Conservation (phyloP, 2,888 invertebrate species). For the Xestia rhomboidea region DNA sequence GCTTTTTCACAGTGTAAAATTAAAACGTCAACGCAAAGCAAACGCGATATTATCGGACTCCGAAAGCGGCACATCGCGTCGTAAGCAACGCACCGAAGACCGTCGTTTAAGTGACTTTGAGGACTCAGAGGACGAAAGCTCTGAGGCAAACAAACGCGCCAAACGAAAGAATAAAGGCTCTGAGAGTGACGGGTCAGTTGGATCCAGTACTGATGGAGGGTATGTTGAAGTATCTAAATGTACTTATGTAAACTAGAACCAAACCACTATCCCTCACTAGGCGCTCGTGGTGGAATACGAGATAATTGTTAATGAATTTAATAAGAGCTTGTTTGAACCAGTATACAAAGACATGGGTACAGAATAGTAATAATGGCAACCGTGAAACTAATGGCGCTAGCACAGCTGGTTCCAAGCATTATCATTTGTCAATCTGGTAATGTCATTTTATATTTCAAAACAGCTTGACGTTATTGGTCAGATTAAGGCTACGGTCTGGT, state of each 20-base stretch:
- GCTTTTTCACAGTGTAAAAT: constrained; percentile 75
- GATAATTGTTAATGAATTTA: no score
- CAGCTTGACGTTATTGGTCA: no score
- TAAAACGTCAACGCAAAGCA: constrained; percentile 81
- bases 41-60: constrained; percentile 85
- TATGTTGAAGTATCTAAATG: constrained; percentile 51
- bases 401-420: no score
- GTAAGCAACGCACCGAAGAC: constrained; percentile 67
- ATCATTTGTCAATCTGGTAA: no score
- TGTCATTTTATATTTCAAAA: no score
- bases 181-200: constrained; percentile 83
- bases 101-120: constrained; percentile 83
- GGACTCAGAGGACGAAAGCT: constrained; percentile 80
- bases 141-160: constrained; percentile 74
- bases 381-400: no score
- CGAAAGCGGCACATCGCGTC: constrained; percentile 80
- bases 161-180: constrained; percentile 82
- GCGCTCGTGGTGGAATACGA: neutral
- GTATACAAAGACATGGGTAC: neutral
- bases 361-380: neutral
- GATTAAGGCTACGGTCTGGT: no score
- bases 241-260: neutral
- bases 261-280: no score
- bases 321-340: neutral
- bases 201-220: constrained; percentile 78